phyloP scores from a whole-genome alignment of 2,113 vertebrate genomes.

The Hiodon tergisus region DNA sequence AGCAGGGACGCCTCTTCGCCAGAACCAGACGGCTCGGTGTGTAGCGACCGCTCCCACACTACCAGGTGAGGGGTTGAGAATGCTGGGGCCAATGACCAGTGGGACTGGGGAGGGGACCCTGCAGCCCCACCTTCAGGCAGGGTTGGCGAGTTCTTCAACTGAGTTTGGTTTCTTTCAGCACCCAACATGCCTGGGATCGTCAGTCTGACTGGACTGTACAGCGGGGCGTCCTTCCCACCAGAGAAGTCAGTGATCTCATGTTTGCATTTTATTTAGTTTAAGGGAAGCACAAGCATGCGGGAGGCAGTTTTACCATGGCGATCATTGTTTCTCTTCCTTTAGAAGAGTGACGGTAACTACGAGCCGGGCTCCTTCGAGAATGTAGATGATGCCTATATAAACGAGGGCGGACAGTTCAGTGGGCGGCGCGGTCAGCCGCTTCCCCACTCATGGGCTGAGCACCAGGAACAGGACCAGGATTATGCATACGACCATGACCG shows the following conservation, averaged over 20 bases:
- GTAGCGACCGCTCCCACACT: slow-evolving; percentile 59
- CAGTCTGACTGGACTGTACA: slow-evolving; percentile 62
- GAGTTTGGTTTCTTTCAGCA: slow-evolving; percentile 50
- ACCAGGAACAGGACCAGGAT: slow-evolving; percentile 41
- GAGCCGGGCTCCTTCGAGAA: slow-evolving; percentile 43
- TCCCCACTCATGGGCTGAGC: slow-evolving; percentile 60
- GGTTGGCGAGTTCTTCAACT: neutral
- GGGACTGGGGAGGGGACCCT: too few species aligned
- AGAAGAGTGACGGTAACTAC: slow-evolving; percentile 56
- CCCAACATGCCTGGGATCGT: slow-evolving; percentile 54
- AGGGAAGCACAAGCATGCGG: neutral
- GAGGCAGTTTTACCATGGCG: neutral
- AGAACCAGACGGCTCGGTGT: slow-evolving; percentile 63
- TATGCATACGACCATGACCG: slow-evolving; percentile 51
- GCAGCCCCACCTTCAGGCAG: too few species aligned
- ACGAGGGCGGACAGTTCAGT: slow-evolving; percentile 44
- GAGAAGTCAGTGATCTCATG: slow-evolving; percentile 52
- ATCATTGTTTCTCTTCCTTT: slow-evolving; percentile 18
- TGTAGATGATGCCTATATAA: slow-evolving; percentile 50
- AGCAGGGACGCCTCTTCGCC: slow-evolving; percentile 76
- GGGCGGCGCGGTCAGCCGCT: slow-evolving; percentile 47
- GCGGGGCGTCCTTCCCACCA: slow-evolving; percentile 49
- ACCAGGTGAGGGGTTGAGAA: slow-evolving; percentile 21
- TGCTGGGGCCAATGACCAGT: too few species aligned
- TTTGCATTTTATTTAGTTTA: slow-evolving; percentile 3